phyloP scores from a whole-genome alignment of 2,113 vertebrate species.

The Zosterops pallidus region DNA sequence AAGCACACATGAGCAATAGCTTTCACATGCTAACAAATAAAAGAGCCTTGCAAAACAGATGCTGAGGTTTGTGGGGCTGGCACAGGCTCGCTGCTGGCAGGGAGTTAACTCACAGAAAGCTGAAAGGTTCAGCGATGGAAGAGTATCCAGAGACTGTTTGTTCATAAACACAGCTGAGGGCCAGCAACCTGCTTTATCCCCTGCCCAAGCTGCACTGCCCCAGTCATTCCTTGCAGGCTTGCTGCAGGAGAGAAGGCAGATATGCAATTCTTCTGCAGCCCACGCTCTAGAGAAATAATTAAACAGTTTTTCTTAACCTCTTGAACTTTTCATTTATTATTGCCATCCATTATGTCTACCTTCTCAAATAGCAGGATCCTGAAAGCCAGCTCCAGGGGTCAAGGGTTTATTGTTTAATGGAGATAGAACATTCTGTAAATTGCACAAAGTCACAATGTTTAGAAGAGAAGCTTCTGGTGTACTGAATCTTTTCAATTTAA shows the following conservation, averaged over 20 bases:
- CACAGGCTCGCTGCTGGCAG: constrained; percentile 70
- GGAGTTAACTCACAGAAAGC: constrained; percentile 57
- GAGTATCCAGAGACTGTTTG: constrained; percentile 71
- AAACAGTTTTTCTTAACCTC: constrained; percentile 85
- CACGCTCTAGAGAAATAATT: constrained; percentile 81
- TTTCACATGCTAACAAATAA: constrained; percentile 77
- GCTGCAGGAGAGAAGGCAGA: constrained; percentile 61
- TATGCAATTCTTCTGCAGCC: constrained; percentile 60
- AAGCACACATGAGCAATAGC: constrained; percentile 70
- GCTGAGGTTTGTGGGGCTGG: constrained; percentile 73
- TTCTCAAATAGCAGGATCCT: constrained; percentile 79
- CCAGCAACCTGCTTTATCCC: constrained; percentile 73
- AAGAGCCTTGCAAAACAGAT: constrained; percentile 79
- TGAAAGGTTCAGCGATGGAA: constrained; percentile 67
- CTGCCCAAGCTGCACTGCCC: not conserved
- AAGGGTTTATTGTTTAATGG: constrained; percentile 86
- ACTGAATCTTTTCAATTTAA: constrained; percentile 79
- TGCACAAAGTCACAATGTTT: constrained; percentile 85
- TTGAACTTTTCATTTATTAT: constrained; percentile 80
- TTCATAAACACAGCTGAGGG: constrained; percentile 77
- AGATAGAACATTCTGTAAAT: constrained; percentile 88
- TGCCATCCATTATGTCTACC: constrained; percentile 79
- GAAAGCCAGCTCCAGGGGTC: constrained; percentile 76
- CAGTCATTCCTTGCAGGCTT: constrained; percentile 51
- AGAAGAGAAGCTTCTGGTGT: constrained; percentile 83